A percentile compares a stretch with the other conserved stretches of the same genome.
Conservation (phyloP, 2,797 vertebrate genomes). For the Rhabdophis nuchalis region DNA sequence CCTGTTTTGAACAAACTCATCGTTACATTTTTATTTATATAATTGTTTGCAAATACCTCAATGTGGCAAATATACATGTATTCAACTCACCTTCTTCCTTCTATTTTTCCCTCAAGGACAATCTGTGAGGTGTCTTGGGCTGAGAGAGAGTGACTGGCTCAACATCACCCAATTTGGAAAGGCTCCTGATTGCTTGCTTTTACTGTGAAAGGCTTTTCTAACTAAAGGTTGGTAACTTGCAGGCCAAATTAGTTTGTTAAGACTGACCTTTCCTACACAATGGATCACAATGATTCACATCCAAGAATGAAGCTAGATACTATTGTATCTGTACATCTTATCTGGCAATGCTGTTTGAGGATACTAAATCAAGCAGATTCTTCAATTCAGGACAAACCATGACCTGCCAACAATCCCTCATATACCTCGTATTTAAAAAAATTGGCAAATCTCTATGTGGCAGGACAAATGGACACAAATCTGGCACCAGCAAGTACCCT, state of each 20-base stretch:
- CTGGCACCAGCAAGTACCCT: neutral
- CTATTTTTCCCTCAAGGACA: neutral
- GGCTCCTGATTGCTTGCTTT: neutral
- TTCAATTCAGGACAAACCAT: neutral
- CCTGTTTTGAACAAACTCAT: too few relatives aligned
- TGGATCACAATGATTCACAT: neutral
- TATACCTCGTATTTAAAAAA: neutral
- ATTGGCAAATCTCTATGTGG: neutral
- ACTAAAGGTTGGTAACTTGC: neutral
- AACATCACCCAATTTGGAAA: neutral
- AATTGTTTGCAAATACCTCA: neutral
- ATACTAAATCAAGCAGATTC: neutral
- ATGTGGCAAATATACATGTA: neutral
- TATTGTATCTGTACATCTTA: neutral
- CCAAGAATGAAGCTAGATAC: neutral
- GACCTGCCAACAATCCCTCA: neutral
- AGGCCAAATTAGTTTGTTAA: neutral
- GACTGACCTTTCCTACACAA: neutral
- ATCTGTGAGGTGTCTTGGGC: neutral
- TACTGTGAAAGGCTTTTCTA: neutral
- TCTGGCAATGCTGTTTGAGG: neutral
- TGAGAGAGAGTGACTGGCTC: neutral
- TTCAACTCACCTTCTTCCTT: neutral
- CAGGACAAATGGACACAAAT: neutral
- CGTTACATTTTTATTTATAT: too few relatives aligned